Conservation (phyloP, 2,888 invertebrate genomes). For the Phymatocera aterrima region DNA sequence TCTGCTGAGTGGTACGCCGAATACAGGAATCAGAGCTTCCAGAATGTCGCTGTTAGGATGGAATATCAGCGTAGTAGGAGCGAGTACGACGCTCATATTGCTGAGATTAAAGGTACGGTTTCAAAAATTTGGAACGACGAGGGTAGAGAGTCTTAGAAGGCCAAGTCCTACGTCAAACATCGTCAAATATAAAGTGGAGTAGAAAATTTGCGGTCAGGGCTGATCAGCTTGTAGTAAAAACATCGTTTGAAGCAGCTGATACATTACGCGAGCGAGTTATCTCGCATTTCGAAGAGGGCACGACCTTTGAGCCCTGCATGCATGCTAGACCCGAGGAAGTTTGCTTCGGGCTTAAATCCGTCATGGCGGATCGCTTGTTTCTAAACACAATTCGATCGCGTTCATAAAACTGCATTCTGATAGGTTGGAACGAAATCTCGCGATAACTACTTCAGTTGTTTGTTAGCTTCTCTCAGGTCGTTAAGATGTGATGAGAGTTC, state of each 20-base stretch:
- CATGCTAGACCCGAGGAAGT: background rate
- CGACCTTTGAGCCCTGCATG: background rate
- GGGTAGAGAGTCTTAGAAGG: background rate
- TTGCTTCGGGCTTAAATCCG: background rate
- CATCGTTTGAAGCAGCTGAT: background rate
- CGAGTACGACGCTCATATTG: constrained; percentile 92
- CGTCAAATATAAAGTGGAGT: background rate
- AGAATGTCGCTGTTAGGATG: constrained; percentile 81
- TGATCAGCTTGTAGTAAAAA: background rate
- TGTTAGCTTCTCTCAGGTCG: constrained; percentile 2
- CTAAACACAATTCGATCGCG: background rate
- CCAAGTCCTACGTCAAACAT: background rate
- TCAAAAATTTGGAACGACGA: background rate
- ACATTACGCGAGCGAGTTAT: background rate
- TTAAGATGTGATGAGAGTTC: background rate
- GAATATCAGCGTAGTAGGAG: constrained; percentile 87
- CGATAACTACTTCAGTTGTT: background rate
- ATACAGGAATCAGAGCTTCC: constrained; percentile 79
- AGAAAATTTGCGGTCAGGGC: background rate
- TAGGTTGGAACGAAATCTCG: background rate
- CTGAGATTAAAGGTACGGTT: constrained; percentile 87
- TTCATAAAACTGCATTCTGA: background rate
- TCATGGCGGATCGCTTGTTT: constrained; percentile 6
- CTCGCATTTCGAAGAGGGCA: background rate
- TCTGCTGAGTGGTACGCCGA: constrained; percentile 79